These are phyloP conservation scores for Octodon degus DNA, from an alignment of 2,113 vertebrate species.

Conservation along the genomic window DNA sequence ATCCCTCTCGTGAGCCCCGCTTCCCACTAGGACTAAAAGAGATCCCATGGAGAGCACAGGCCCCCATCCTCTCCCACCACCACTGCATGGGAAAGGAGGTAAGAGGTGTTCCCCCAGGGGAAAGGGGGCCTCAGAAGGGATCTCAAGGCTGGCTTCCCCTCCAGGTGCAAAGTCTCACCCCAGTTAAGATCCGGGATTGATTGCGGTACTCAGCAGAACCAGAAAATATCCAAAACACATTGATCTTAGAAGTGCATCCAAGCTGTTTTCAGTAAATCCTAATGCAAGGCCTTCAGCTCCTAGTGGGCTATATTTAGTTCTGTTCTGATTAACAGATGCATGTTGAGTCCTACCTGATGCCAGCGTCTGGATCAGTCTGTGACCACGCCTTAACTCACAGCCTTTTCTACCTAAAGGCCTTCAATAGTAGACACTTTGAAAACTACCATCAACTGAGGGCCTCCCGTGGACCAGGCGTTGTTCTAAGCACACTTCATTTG, in stretches of 20 bases:
- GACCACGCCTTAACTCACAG: background rate
- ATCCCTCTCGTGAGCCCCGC: background rate
- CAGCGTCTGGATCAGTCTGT: background rate
- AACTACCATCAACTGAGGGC: background rate
- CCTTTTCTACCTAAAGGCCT: background rate
- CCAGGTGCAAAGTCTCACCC: background rate
- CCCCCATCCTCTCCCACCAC: background rate
- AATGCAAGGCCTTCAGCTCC: background rate
- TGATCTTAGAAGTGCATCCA: background rate
- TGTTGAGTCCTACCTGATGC: background rate
- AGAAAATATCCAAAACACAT: background rate
- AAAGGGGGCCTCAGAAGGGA: background rate
- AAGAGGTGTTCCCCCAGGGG: background rate
- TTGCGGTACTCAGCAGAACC: background rate
- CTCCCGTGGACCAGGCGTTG: background rate
- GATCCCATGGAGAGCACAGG: background rate
- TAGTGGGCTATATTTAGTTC: background rate
- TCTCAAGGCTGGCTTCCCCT: background rate
- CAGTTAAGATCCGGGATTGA: background rate
- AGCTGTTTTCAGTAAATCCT: conserved; percentile 17
- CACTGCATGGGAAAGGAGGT: background rate
- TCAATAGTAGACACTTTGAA: background rate
- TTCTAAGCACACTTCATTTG: background rate
- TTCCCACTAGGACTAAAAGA: background rate
- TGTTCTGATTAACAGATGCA: background rate